phyloP scores from a whole-genome alignment of 92 coral and sea anemone genomes.

The Siderastrea siderea region DNA sequence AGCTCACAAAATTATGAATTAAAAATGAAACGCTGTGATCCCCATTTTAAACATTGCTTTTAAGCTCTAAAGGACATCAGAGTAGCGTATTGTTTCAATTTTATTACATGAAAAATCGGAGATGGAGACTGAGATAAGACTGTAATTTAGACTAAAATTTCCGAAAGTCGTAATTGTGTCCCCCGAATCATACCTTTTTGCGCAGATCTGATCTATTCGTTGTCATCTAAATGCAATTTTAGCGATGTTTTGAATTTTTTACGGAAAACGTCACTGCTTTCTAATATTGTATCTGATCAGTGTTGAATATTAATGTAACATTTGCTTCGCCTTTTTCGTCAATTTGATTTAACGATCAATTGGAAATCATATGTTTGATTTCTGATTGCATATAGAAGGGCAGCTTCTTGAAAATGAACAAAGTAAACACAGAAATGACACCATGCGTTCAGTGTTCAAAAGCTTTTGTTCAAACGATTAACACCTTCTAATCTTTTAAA shows the following conservation, averaged over 20 bases:
- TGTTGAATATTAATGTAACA: not conserved
- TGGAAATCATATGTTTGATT: not conserved
- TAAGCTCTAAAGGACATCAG: not conserved
- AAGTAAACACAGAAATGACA: slow-evolving; percentile 38
- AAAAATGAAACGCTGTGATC: not conserved
- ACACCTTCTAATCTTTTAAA: slow-evolving; percentile 27
- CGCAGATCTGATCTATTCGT: not conserved
- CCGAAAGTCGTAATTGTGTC: not conserved
- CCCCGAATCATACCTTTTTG: not conserved
- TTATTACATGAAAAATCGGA: not conserved
- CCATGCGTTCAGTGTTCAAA: slow-evolving; percentile 32
- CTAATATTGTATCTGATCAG: slow-evolving; percentile 6
- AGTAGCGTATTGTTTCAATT: slow-evolving; percentile 5
- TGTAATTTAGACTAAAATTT: not conserved
- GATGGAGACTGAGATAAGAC: not conserved
- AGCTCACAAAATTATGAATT: not conserved
- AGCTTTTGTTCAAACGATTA: slow-evolving; percentile 42
- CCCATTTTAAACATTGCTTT: not conserved
- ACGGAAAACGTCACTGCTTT: not conserved
- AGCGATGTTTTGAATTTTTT: not conserved
- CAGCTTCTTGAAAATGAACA: slow-evolving; percentile 20
- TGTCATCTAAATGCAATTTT: not conserved
- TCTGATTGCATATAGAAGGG: slow-evolving; percentile 11
- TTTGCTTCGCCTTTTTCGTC: no score
- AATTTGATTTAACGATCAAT: slow-evolving; percentile 3